Evolutionary conservation across 2,113 vertebrate species (phyloP).

Genomic region (Stigmatopora argus): DNA sequence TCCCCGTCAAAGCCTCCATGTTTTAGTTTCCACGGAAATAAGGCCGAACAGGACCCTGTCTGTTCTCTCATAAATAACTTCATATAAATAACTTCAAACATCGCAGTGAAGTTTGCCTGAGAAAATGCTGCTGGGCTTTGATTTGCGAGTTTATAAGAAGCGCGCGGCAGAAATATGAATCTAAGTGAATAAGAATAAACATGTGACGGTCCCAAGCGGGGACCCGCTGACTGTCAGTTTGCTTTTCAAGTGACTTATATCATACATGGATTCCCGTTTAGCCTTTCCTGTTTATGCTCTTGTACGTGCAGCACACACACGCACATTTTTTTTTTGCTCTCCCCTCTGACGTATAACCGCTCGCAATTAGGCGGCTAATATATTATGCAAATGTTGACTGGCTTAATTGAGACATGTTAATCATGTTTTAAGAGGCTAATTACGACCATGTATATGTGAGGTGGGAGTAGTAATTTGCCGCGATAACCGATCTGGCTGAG

Average conservation of each 20-base stretch:
- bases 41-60: conserved; percentile 56
- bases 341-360: conserved; percentile 80
- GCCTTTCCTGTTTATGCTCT: conserved; percentile 34
- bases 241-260: conserved; percentile 45
- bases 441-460: conserved; percentile 98
- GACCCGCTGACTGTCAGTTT: conserved; percentile 36
- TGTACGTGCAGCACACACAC: conserved; percentile 43
- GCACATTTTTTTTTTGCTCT: conserved; percentile 53
- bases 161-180: conserved; percentile 36
- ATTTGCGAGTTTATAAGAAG: conserved; percentile 51
- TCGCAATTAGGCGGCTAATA: conserved; percentile 95
- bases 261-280: conserved; percentile 35
- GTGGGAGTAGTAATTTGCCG: conserved; percentile 99
- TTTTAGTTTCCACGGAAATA: conserved; percentile 72
- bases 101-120: conserved; percentile 41
- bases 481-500: conserved; percentile 86
- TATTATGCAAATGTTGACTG: conserved; percentile 99
- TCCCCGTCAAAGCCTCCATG: conserved; percentile 48
- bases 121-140: conserved; percentile 40
- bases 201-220: conserved; percentile 18
- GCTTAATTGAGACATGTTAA: conserved; percentile 98
- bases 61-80: conserved; percentile 67
- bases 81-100: conserved; percentile 62
- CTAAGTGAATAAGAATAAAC: conserved; percentile 49
- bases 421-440: conserved; percentile 99